Evolutionary conservation across 2,113 vertebrate genomes (phyloP), one percentile per base, ranked within the genome.

Genomic region (Saccopteryx leptura): DNA sequence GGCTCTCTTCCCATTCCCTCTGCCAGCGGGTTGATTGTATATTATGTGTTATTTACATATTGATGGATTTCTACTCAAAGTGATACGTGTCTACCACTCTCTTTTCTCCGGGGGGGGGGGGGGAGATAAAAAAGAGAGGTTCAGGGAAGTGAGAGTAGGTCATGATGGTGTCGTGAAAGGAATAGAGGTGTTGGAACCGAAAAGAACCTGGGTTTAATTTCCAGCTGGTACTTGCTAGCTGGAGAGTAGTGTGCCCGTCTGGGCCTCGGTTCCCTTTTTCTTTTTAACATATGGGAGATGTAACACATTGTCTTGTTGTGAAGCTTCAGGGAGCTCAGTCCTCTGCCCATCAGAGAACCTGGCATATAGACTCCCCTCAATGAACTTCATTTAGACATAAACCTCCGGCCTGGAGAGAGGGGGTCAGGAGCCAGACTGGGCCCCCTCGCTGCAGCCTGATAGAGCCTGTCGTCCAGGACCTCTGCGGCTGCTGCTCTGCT

Each of bases 1-100:
- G 46, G 46, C 69, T 65, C n/a, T 71, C 52, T 88, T 39, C 48
- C 50, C 46, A 1, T 75, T 85, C 68, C 74, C 48, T 93, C 63
- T 68, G 58, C 88, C 39, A 52, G 82, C 91, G 54, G 60, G 75
- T 48, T 93, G 95, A 91, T 89, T 90, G 82, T 74, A 60, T 3
- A 2, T 96, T 93, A 26, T 86, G 52, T 94, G 94, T 92, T 97
- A 97, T 96, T 98, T 96, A 94, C 93, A 93, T 96, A 96, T 91
- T 88, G 96, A 93, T 93, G 91, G 72, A 15, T 92, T 96, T 95
- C 97, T 95, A 33, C 82, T 92, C 75, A 86, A 95, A 92, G 52
- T 71, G 85, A 69, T 96, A 68, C 63, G 87, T 90, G 76, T 92
- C 81, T 83, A 58, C 63, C 61, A 56, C n/a, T 68, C 71, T 88